Conservation (phyloP, 1,140 invertebrate species). For the Solen grandis region DNA sequence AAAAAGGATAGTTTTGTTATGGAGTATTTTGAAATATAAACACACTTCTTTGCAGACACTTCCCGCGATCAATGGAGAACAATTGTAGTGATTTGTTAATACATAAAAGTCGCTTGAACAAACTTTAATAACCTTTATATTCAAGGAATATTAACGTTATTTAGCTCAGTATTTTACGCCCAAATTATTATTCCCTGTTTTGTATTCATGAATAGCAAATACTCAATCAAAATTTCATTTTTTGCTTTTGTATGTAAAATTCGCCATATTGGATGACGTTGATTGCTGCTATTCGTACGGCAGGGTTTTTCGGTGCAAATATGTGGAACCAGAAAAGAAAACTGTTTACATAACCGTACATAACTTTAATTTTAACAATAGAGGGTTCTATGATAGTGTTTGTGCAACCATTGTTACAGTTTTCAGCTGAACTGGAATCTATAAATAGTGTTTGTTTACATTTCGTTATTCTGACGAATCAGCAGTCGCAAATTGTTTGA, state of each 20-base stretch:
- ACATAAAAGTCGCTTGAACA: neutral
- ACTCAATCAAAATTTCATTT: neutral
- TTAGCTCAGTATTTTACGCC: neutral
- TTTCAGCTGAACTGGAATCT: neutral
- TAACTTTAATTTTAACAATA: neutral
- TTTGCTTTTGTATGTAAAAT: neutral
- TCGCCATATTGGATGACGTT: neutral
- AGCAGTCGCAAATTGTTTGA: too few species aligned
- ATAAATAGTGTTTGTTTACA: too few species aligned
- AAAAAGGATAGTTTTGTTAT: neutral
- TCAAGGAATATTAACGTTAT: neutral
- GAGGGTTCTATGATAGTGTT: neutral
- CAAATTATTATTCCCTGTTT: neutral
- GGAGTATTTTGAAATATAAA: neutral
- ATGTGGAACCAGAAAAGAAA: neutral
- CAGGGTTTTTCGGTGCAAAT: neutral
- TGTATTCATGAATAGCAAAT: neutral
- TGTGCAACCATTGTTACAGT: neutral
- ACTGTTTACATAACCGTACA: neutral
- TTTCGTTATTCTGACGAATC: too few species aligned
- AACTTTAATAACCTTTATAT: neutral
- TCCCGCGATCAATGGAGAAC: neutral
- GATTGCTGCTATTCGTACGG: neutral
- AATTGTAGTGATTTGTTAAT: neutral
- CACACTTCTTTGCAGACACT: neutral